Evolutionary conservation across 2,113 vertebrate genomes (phyloP).

Genomic region (Nerophis lumbriciformis): DNA sequence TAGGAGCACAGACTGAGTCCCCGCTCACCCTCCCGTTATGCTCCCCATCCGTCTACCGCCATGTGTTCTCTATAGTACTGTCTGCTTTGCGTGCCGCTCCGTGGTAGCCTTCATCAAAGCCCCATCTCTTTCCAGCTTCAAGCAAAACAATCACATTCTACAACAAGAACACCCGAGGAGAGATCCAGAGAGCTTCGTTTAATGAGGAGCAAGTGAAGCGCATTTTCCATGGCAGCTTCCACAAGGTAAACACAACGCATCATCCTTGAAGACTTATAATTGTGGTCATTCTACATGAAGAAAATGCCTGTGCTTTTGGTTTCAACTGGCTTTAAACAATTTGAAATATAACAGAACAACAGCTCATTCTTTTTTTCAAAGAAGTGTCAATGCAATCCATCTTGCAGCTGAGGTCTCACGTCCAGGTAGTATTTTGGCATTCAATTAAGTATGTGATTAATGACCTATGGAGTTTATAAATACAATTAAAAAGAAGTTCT

Average conservation of each 20-base stretch:
- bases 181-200: constrained; percentile 85
- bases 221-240: constrained; percentile 97
- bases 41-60: constrained; percentile 9
- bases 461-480: constrained; percentile 28
- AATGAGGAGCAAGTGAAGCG: constrained; percentile 85
- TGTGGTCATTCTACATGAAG: background rate
- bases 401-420: constrained; percentile 7
- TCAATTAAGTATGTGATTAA: constrained; percentile 38
- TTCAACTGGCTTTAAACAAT: background rate
- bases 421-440: constrained; percentile 14
- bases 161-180: constrained; percentile 91
- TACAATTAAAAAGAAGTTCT: constrained; percentile 12
- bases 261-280: background rate
- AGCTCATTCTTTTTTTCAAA: constrained; percentile 18
- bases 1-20: constrained; percentile 25
- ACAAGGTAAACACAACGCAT: constrained; percentile 83
- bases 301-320: background rate
- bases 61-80: constrained; percentile 42
- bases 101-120: constrained; percentile 49
- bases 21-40: constrained; percentile 17
- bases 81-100: constrained; percentile 39
- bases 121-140: constrained; percentile 76
- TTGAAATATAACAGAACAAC: constrained; percentile 17
- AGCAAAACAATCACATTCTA: constrained; percentile 93
- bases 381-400: constrained; percentile 9